phyloP scores from a whole-genome alignment of 2,888 invertebrate genomes.

The Empis livida region DNA sequence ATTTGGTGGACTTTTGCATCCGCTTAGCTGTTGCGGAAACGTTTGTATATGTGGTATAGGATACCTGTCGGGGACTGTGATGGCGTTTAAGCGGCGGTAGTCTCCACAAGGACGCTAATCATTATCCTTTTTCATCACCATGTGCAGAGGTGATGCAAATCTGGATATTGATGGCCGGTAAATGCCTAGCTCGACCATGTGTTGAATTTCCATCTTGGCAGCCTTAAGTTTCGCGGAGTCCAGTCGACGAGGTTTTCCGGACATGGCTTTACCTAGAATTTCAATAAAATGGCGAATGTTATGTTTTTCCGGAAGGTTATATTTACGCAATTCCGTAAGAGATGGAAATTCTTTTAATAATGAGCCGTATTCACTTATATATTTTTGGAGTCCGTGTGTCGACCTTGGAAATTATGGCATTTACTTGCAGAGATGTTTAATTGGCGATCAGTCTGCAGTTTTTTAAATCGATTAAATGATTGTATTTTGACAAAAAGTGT shows the following conservation, averaged over 20 bases:
- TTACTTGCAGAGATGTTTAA: neutral
- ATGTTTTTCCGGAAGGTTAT: too few species aligned
- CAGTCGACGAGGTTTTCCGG: neutral
- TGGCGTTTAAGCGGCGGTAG: neutral
- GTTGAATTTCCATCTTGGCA: neutral
- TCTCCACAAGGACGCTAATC: neutral
- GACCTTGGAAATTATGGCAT: neutral
- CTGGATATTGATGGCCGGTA: neutral
- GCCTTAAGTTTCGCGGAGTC: neutral
- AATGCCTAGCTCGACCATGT: neutral
- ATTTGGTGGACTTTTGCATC: conserved; percentile 4
- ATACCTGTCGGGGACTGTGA: neutral
- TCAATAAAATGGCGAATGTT: neutral
- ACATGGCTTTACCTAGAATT: neutral
- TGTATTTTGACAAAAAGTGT: neutral
- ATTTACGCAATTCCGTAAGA: too few species aligned
- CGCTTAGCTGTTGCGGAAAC: neutral
- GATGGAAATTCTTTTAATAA: too few species aligned
- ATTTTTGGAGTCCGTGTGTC: too few species aligned
- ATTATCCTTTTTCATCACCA: neutral
- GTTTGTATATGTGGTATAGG: neutral
- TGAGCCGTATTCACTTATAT: too few species aligned
- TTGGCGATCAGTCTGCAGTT: neutral
- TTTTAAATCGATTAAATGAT: neutral
- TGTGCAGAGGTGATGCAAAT: neutral